phyloP scores from a whole-genome alignment of 2,113 vertebrate species.

The Protobothrops flavoviridis region DNA sequence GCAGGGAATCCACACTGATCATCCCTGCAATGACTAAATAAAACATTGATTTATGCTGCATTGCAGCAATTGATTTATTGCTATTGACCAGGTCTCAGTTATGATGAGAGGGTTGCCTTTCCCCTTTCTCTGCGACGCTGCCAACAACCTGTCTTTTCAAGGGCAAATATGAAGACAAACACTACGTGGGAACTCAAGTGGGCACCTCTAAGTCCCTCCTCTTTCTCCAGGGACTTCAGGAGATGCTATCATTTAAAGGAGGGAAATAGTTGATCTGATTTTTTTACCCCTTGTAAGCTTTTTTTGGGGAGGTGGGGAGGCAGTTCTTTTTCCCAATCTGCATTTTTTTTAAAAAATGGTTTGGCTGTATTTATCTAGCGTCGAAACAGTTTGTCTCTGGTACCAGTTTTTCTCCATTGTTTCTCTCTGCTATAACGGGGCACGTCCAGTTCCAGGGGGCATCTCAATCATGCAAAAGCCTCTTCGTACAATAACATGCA shows the following conservation, averaged over 20 bases:
- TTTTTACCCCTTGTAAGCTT: too few relatives aligned
- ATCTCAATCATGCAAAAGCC: neutral
- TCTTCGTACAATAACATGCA: neutral
- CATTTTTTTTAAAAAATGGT: too few relatives aligned
- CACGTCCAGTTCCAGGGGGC: neutral
- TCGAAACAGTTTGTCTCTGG: neutral
- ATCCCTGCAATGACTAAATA: neutral
- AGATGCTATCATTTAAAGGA: neutral
- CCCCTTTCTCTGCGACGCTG: neutral
- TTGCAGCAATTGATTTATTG: neutral
- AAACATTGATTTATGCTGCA: neutral
- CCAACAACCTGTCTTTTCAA: neutral
- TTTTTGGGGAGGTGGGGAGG: rapidly evolving
- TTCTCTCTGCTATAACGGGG: neutral
- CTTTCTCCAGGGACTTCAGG: neutral
- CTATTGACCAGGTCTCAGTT: neutral
- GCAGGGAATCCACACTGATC: neutral
- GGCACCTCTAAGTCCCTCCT: too few relatives aligned
- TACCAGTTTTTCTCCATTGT: neutral
- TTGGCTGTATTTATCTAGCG: neutral
- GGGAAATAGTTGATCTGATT: neutral
- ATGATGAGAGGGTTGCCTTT: neutral
- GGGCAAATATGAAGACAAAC: neutral
- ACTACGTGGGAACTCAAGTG: too few relatives aligned
- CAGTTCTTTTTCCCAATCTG: neutral